Base-by-base conservation (phyloP, 2,113 vertebrate genomes). In the Hippocampus guttulatus region DNA sequence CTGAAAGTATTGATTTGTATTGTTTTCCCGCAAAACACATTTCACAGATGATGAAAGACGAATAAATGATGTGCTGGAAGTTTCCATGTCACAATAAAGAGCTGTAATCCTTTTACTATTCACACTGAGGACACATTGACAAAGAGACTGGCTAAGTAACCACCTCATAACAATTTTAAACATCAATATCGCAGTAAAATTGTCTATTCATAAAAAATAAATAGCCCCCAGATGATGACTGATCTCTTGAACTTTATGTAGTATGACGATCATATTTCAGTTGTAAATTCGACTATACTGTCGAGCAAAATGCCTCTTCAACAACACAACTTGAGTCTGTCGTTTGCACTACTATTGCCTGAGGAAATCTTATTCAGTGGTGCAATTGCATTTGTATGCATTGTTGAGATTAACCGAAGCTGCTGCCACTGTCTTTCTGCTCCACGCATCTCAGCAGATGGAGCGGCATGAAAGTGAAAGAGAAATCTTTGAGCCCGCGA, bases 361-460 rank as follows among this genome's bases (percentile, higher is more conserved):
- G 47, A 67, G 75, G 85, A 25, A 52, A 51, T 57, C 67, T 64
- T 73, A 73, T 76, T 84, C 75, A 57, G 76, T 77, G 83, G 81
- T 84, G 86, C 80, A 88, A 88, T 88, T 90, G 87, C 83, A 88
- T 89, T 89, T 85, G 75, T 79, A 76, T 61, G 73, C 83, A 75
- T 75, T 87, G 69, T 79, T 76, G 74, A 84, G 68, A 87, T 82
- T 69, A 79, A 73, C 63, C 75, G 55, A 68, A 80, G 84, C 78
- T 23, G 18, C 66, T 69, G 67, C 78, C 33, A 23, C 66, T 68
- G 69, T 79, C 60, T 81, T 15, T 82, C 79, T 70, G 58, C 63
- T 72, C 66, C 4, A 33, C 67, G 75, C 75, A 79, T 72, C 66
- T 6, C 23, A 73, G 75, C 76, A 81, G 70, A 84, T 78, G 69